These are phyloP conservation scores for Drosophila nr. fundita DNA, from an alignment of 2,888 invertebrate genomes.

Conservation along the genomic window DNA sequence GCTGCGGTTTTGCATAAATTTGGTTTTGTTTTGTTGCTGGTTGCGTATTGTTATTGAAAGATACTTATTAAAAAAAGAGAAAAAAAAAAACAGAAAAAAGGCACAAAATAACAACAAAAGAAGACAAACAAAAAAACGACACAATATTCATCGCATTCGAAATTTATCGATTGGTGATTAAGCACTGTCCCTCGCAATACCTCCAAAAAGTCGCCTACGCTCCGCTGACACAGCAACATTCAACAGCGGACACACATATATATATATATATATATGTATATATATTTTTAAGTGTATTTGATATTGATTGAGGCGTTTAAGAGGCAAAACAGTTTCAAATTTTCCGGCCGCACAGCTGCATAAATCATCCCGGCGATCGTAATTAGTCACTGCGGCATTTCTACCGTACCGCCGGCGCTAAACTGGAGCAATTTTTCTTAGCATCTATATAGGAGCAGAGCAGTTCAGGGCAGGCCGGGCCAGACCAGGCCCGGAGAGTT, in stretches of 20 bases:
- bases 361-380: slow-evolving; percentile 77
- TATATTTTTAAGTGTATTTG: slow-evolving; percentile 18
- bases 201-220: slow-evolving; percentile 26
- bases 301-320: slow-evolving; percentile 73
- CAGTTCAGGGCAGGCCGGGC: slow-evolving; percentile 10
- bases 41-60: slow-evolving; percentile 43
- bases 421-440: slow-evolving; percentile 81
- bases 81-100: slow-evolving; percentile 21
- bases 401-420: slow-evolving; percentile 57
- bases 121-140: neutral
- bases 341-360: slow-evolving; percentile 67
- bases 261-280: neutral
- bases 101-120: neutral
- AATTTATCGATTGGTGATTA: slow-evolving; percentile 60
- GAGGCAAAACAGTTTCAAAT: slow-evolving; percentile 53
- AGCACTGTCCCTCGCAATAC: slow-evolving; percentile 53
- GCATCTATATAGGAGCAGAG: slow-evolving; percentile 33
- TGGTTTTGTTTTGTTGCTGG: slow-evolving; percentile 56
- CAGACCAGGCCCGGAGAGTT: slow-evolving; percentile 48
- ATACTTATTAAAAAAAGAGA: slow-evolving; percentile 19
- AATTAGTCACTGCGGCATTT: slow-evolving; percentile 78
- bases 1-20: slow-evolving; percentile 71
- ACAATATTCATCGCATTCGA: slow-evolving; percentile 34
- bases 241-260: slow-evolving; percentile 4
- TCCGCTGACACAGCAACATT: slow-evolving; percentile 45